Evolutionary conservation across 2,888 invertebrate genomes (phyloP).

Genomic region (Chrysotoxum bicinctum): DNA sequence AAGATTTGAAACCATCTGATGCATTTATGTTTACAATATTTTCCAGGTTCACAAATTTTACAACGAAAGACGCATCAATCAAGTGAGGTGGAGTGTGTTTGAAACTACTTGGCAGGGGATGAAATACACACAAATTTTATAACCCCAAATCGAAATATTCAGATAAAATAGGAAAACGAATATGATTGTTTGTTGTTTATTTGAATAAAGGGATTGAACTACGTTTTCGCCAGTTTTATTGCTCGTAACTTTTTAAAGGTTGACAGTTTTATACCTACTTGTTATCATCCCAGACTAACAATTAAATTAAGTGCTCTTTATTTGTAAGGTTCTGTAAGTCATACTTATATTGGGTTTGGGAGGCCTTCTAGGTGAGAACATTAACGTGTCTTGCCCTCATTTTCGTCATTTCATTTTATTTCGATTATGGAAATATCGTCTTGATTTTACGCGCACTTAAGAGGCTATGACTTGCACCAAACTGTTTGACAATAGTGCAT

Average conservation of each 20-base stretch:
- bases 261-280: constrained; percentile 65
- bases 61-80: background rate
- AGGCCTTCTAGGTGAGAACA: too few relatives aligned
- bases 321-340: background rate
- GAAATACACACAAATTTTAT: constrained; percentile 46
- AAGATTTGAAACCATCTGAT: too few relatives aligned
- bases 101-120: background rate
- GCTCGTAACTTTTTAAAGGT: constrained; percentile 52
- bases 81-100: background rate
- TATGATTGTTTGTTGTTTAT: constrained; percentile 48
- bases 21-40: too few relatives aligned
- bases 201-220: constrained; percentile 38
- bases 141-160: constrained; percentile 35
- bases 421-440: too few relatives aligned
- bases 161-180: constrained; percentile 54
- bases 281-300: constrained; percentile 28
- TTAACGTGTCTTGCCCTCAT: too few relatives aligned
- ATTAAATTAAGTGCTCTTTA: constrained; percentile 40
- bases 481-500: too few relatives aligned
- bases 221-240: background rate
- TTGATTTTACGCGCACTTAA: too few relatives aligned
- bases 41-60: too few relatives aligned
- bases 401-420: too few relatives aligned
- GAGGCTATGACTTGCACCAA: too few relatives aligned
- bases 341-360: background rate